Base-by-base conservation (phyloP, 2,888 invertebrate species). In the Stenotaenia linearis region DNA sequence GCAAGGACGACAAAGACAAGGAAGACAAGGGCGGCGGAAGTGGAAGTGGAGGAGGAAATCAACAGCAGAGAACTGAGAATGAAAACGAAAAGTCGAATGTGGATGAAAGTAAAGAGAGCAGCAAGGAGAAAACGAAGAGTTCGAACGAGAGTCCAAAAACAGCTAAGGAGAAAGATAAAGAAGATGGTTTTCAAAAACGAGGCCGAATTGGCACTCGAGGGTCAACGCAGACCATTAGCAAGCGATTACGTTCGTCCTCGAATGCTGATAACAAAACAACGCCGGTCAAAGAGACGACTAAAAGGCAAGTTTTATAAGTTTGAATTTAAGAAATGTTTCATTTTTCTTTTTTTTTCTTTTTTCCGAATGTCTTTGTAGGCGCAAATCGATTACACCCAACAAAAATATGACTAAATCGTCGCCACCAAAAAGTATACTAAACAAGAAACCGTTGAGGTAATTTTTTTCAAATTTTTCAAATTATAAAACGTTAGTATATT, bases 11-110 rank as follows among this genome's bases (percentile, higher is more conserved):
- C n/a, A 35, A 75, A 21, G 32, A n/a, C 35, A 32, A 32, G n/a
- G n/a, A n/a, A 21, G 76, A 75, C 37, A 32, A 37, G 21, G 76
- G 76, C 12, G 69, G 69, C 10, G 76, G 76, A 37, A 75, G 76
- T 23, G 76, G 76, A 35, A 37, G 35, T 7, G 76, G 37, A 21
- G 37, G 76, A 37, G 76, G 32, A 37, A 75, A 12, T 32, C 76
- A 75, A 75, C 32, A 32, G 12, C 30, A 75, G 32, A 37, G 76
- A 32, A 32, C 21, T 21, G 37, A 75, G 10, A 37, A 15, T 23
- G 21, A 75, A 35, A 75, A 35, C 9, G 37, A 32, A 32, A 75
- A 75, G 18, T 30, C 76, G 12, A 75, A 23, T 32, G 10, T 12
- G 15, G 37, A 35, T 21, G 76, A 75, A 21, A 75, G 21, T 30